Evolutionary conservation across 2,888 invertebrate genomes (phyloP).

Genomic region (Mesodorylaimus sp.): DNA sequence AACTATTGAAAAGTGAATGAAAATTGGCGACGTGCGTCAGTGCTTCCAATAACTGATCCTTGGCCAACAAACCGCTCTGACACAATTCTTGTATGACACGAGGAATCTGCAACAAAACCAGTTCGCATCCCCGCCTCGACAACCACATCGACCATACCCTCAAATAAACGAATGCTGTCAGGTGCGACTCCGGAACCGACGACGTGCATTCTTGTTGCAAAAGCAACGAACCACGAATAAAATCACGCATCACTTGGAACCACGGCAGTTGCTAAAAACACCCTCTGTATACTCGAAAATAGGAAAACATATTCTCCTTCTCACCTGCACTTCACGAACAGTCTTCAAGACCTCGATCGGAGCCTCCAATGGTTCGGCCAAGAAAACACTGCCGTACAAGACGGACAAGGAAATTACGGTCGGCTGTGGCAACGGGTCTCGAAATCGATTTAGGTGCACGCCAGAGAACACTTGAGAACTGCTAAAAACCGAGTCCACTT

Average conservation of each 20-base stretch:
- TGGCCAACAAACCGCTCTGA: neutral
- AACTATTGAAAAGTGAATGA: slow-evolving; percentile 8
- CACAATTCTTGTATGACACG: slow-evolving; percentile 4
- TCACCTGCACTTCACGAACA: neutral
- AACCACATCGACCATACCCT: slow-evolving; percentile 4
- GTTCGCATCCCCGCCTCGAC: too few relatives aligned
- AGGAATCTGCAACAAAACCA: slow-evolving; percentile 6
- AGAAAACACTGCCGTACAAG: slow-evolving; percentile 1
- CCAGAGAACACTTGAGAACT: too few relatives aligned
- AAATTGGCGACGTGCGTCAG: slow-evolving; percentile 4
- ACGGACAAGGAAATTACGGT: neutral
- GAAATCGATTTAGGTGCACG: too few relatives aligned
- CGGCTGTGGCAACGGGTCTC: neutral
- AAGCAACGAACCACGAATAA: slow-evolving; percentile 10
- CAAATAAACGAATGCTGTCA: slow-evolving; percentile 12
- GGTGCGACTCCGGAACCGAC: slow-evolving; percentile 4
- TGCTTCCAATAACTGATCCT: neutral
- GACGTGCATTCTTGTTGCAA: slow-evolving; percentile 10
- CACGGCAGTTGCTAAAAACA: neutral
- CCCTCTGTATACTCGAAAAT: neutral
- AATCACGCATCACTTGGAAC: slow-evolving; percentile 1
- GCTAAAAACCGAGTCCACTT: neutral
- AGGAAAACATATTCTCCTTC: too few relatives aligned
- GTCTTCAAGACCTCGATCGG: neutral
- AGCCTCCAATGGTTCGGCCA: neutral